These are phyloP conservation scores for Oncorhynchus nerka DNA, from an alignment of 2,113 vertebrate species.

Conservation along the genomic window DNA sequence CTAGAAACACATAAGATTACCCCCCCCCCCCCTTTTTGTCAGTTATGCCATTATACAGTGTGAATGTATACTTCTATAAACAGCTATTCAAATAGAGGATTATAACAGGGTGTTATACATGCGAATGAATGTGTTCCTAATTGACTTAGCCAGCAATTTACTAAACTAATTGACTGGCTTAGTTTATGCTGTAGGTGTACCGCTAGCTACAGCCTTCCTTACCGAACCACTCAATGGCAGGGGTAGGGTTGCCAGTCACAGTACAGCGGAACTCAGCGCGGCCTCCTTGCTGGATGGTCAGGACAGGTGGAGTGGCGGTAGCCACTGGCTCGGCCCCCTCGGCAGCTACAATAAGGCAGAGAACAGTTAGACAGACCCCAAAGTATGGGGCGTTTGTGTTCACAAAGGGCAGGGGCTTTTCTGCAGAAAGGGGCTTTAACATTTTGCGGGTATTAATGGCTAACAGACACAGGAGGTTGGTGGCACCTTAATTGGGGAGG, in stretches of 20 bases:
- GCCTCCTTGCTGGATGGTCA: constrained; percentile 84
- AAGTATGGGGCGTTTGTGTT: background rate
- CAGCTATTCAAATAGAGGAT: too few species aligned
- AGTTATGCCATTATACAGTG: background rate
- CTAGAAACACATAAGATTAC: background rate
- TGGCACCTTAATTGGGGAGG: background rate
- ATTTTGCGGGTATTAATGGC: constrained; percentile 85
- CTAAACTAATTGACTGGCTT: background rate
- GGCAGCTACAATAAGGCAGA: constrained; percentile 65
- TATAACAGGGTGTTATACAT: too few species aligned
- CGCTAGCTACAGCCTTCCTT: constrained; percentile 30
- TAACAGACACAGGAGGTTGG: constrained; percentile 72
- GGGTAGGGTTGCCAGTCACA: constrained; percentile 80
- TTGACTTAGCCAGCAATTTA: too few species aligned
- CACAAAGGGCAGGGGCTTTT: background rate
- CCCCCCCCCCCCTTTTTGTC: background rate
- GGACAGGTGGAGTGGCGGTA: constrained; percentile 78
- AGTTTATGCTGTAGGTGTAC: background rate
- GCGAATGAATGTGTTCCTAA: too few species aligned
- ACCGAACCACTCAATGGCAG: constrained; percentile 90
- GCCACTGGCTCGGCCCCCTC: constrained; percentile 75
- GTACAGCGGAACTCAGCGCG: constrained; percentile 87
- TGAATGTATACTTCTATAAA: background rate
- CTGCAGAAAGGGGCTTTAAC: constrained; percentile 59
- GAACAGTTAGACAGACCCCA: constrained; percentile 21